Evolutionary conservation across 2,888 invertebrate species (phyloP), one percentile per base, ranked within the genome.

Genomic region (Pammene aurita): DNA sequence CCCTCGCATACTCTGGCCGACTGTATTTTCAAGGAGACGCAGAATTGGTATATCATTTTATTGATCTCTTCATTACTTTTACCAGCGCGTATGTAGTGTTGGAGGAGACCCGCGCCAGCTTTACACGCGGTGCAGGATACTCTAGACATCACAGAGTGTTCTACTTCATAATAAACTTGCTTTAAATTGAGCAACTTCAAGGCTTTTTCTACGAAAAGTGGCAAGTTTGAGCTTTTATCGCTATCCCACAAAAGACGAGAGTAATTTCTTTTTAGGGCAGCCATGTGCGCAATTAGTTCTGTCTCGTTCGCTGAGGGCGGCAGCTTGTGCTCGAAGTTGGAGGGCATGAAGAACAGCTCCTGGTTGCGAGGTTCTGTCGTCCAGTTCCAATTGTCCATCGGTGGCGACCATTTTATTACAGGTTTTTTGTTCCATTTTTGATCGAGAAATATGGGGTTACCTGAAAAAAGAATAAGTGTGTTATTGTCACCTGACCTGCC

Each of bases 61-160:
- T 96, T 95, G 50, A 98, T 97, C 80, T 97, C 97, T 55, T 96
- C 95, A 75, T 96, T 96, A 55, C 95, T 96, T 88, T 97, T 97
- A n/a, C 97, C 97, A 1, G 94, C 93, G 81, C 95, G 94, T 38
- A 97, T 97, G 80, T 97, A 97, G 82, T 97, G 97, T 83, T 97
- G 96, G 34, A 98, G 88, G 41, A 98, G 89, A 0, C 97, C 96
- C 57, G 97, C 96, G 0, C 97, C 97, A 65, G 96, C 96, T 89
- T 96, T 96, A 81, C 98, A 98, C 10, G 98, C 98, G 2, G 97
- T 97, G 81, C 98, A 98, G 0, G 97, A 97, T 0, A 98, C 97
- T 85, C 95, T 96, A 0, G 97, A 97, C 96, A 97, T 96, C n/a
- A 97, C 96, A 57, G 97, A 97, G 77, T 97, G 97, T 89, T 98